A percentile compares a stretch with the other conserved stretches of the same genome.
These are phyloP conservation scores for Chrysaora quinquecirrha DNA, from an alignment of 30 jellyfish, hydroid and myxozoan genomes.

Conservation along the genomic window DNA sequence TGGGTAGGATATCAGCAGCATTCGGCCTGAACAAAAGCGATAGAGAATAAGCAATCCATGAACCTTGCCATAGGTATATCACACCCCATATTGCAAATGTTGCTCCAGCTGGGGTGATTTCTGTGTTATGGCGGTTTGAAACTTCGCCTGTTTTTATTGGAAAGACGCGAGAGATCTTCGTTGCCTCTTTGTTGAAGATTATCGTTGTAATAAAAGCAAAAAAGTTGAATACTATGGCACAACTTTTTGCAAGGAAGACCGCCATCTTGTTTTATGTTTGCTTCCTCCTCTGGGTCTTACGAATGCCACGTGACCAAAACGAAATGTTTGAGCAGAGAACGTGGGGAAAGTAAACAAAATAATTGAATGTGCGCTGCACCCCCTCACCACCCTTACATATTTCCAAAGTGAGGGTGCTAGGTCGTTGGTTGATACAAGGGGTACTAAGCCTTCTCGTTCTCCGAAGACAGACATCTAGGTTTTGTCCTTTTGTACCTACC, in stretches of 20 bases:
- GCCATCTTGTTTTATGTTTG: constrained; percentile 49
- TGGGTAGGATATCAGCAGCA: constrained; percentile 67
- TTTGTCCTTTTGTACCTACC: no score
- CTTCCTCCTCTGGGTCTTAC: no score
- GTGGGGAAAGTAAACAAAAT: no score
- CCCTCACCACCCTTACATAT: no score
- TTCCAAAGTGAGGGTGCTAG: no score
- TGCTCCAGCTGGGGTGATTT: constrained; percentile 77
- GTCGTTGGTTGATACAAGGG: no score
- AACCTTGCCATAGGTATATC: constrained; percentile 48
- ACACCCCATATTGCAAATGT: constrained; percentile 88
- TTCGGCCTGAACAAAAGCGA: constrained; percentile 40
- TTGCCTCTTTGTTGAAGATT: constrained; percentile 44
- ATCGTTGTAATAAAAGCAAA: constrained; percentile 21
- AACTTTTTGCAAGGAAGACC: constrained; percentile 5
- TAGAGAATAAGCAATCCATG: constrained; percentile 71
- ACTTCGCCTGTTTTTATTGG: constrained; percentile 70
- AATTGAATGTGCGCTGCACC: no score
- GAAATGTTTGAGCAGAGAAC: no score
- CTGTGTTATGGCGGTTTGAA: constrained; percentile 42
- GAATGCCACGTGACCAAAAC: no score
- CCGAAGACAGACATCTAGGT: no score
- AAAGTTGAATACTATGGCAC: constrained; percentile 4
- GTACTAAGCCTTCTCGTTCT: no score
- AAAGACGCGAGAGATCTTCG: constrained; percentile 46